phyloP scores from a whole-genome alignment of 2,113 vertebrate genomes.

The Cricetomys ansorgei region DNA sequence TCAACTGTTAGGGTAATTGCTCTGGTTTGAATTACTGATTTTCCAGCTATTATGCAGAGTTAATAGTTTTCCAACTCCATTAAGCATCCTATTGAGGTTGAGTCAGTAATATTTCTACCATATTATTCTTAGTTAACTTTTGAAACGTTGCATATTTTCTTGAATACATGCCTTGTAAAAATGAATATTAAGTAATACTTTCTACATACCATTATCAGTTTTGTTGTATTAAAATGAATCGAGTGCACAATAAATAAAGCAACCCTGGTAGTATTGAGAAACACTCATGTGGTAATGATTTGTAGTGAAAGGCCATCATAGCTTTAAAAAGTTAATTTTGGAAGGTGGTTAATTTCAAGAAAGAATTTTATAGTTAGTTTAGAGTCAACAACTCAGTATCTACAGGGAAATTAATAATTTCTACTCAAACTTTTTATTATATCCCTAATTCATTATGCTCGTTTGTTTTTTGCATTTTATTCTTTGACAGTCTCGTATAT shows the following conservation, averaged over 20 bases:
- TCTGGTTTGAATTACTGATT: background rate
- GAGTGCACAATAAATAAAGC: background rate
- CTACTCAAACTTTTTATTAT: conserved; percentile 7
- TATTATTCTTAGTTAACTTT: conserved; percentile 17
- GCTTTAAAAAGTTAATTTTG: background rate
- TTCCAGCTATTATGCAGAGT: background rate
- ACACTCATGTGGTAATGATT: background rate
- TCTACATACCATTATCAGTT: background rate
- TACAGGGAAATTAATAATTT: background rate
- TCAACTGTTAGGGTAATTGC: background rate
- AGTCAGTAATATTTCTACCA: background rate
- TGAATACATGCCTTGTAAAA: background rate
- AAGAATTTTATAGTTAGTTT: background rate
- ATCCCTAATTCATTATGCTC: background rate
- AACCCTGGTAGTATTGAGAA: background rate
- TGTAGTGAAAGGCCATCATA: background rate
- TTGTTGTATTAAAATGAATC: conserved; percentile 17
- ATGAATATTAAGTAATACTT: background rate
- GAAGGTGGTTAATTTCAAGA: background rate
- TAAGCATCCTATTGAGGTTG: background rate
- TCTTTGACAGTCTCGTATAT: background rate
- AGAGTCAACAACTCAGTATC: background rate
- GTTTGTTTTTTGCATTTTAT: background rate
- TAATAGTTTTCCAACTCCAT: background rate
- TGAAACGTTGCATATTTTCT: conserved; percentile 28